These are phyloP conservation scores for Phorcus lineatus DNA, from an alignment of 2,888 invertebrate species.

Conservation along the genomic window DNA sequence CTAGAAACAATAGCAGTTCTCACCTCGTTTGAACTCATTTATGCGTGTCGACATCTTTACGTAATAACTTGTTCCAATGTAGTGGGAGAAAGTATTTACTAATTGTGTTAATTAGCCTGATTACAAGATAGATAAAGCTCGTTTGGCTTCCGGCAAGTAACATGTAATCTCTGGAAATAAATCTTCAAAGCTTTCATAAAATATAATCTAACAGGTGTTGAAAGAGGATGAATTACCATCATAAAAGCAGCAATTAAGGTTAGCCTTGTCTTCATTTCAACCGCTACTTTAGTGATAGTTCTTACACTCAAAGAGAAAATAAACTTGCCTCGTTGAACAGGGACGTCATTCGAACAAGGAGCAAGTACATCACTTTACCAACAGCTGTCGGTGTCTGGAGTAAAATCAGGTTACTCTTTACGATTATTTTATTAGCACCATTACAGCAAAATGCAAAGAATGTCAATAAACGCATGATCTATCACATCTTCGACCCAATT, in stretches of 20 bases:
- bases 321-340: not conserved
- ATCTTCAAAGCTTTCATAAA: not conserved
- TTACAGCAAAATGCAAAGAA: not conserved
- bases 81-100: not conserved
- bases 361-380: not conserved
- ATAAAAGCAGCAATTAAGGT: no score
- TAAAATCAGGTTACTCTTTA: not conserved
- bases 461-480: not conserved
- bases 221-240: not conserved
- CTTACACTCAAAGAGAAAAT: not conserved
- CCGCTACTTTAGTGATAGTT: not conserved
- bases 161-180: not conserved
- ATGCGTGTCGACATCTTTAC: no score
- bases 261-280: no score
- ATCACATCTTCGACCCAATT: not conserved
- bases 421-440: not conserved
- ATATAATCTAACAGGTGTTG: not conserved
- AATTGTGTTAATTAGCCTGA: not conserved
- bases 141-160: not conserved
- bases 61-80: no score
- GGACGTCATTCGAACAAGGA: not conserved
- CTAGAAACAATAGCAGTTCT: no score
- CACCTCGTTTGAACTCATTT: no score
- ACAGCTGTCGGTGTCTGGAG: not conserved
- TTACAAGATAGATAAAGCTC: not conserved